Base-by-base conservation (phyloP, 2,888 invertebrate species). In the Lypha dubia region DNA sequence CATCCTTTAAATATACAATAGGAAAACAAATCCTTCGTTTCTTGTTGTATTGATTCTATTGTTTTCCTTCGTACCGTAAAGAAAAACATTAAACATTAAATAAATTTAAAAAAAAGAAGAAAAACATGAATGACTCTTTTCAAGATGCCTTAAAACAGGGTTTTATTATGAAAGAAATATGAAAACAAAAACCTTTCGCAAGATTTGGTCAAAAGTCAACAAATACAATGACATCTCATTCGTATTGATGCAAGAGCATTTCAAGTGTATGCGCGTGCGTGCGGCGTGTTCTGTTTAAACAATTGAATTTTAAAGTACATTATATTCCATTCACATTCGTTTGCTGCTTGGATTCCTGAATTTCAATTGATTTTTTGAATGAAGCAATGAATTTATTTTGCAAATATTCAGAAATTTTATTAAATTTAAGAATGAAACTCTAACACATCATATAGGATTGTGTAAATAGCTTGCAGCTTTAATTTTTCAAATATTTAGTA, bases 291-390 rank as follows among this genome's bases (percentile, higher is more conserved):
- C 2, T 44, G 3, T 38, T 62, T 51, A 28, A 51, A 49, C 41
- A 51, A 63, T 46, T 71, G 32, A 56, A 20, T 32, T 58, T 22
- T 46, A 65, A 20, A 22, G 32, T 9, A 13, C 5, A 38, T 32
- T 35, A 11, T 38, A 76, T 67, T 44, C 76, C 22, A 49, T 49
- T 17, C 35, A 20, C 46, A 67, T 58, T 17, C 49, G 13, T 38
- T 46, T 38, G 35, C 24, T 3, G 1, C 24, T 28, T 49, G 41
- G 24, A 32, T 38, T 17, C 17, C 58, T 49, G 67, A 60, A 76
- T 76, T 38, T 68, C 58, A 76, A 60, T 60, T 49, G 28, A 24
- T 28, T 76, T 68, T 51, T 41, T 15, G 28, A 15, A 11, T n/a
- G 20, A n/a, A 41, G n/a, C 32, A 65, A n/a, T 32, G 22, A 32